Percentiles rank a stretch among this genome's conserved stretches.
These are phyloP conservation scores for Pristionchus mayeri DNA, from an alignment of 2,888 invertebrate genomes.

Conservation along the genomic window DNA sequence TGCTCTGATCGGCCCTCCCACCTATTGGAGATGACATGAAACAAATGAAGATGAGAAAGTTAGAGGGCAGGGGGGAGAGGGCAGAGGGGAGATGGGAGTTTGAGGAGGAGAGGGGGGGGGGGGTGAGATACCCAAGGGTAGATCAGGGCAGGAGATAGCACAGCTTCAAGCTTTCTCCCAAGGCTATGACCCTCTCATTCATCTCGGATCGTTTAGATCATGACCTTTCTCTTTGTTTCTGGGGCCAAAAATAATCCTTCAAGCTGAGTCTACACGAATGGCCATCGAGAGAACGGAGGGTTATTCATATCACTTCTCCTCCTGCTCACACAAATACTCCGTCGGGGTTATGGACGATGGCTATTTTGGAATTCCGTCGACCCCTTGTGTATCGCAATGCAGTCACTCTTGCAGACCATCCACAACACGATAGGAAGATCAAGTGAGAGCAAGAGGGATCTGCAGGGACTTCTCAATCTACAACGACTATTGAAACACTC, in stretches of 20 bases:
- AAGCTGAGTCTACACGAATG: constrained; percentile 4
- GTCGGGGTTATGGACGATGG: constrained; percentile 11
- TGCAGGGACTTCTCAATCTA: no score
- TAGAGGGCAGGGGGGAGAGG: not conserved
- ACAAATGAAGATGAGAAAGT: not conserved
- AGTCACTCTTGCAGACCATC: not conserved
- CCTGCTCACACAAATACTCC: constrained; percentile 6
- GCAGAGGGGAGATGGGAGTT: no score
- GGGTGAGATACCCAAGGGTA: constrained; percentile 17
- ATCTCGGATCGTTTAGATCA: not conserved
- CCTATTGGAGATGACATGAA: not conserved
- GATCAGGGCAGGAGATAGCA: not conserved
- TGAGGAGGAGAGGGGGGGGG: not conserved
- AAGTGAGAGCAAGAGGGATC: not conserved
- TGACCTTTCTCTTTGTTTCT: constrained; percentile 30
- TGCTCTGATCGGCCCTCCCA: not conserved
- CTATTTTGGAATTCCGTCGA: constrained; percentile 22
- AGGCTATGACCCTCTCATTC: not conserved
- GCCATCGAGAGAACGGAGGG: not conserved
- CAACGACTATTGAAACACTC: no score
- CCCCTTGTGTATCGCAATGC: constrained; percentile 15
- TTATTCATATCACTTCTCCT: constrained; percentile 22
- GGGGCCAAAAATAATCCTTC: not conserved
- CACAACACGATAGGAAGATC: not conserved
- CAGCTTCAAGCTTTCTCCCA: not conserved